These are phyloP conservation scores for Troides aeacus DNA, from an alignment of 2,888 invertebrate species.

Conservation along the genomic window DNA sequence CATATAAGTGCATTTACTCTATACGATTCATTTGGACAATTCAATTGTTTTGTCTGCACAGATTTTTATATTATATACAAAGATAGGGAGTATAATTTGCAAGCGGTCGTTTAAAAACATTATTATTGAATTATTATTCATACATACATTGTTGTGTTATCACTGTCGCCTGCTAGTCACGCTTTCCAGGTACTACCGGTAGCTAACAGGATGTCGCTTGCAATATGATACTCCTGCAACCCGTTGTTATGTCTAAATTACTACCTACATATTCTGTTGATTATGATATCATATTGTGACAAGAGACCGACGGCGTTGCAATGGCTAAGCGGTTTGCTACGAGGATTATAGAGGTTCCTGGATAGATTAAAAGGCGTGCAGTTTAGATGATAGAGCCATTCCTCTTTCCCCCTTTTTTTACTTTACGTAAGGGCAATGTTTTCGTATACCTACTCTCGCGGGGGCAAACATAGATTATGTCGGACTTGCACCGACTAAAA, in stretches of 20 bases:
- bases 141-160: conserved; percentile 16
- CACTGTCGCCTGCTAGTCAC: conserved; percentile 14
- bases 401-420: no score
- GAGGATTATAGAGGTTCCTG: no score
- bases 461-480: no score
- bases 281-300: background rate
- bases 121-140: background rate
- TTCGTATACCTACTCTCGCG: no score
- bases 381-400: no score
- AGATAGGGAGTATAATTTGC: background rate
- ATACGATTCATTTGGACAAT: background rate
- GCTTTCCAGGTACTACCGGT: conserved; percentile 38
- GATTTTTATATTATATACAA: background rate
- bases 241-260: conserved; percentile 29
- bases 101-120: background rate
- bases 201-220: conserved; percentile 40
- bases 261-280: conserved; percentile 6
- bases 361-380: no score
- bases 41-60: background rate
- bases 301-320: background rate
- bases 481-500: no score
- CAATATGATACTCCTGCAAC: conserved; percentile 35
- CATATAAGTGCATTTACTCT: no score
- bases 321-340: no score
- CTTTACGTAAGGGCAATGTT: no score